These are phyloP conservation scores for Schizopygopsis malacanthus DNA, from an alignment of 2,797 vertebrate genomes.

Conservation along the genomic window DNA sequence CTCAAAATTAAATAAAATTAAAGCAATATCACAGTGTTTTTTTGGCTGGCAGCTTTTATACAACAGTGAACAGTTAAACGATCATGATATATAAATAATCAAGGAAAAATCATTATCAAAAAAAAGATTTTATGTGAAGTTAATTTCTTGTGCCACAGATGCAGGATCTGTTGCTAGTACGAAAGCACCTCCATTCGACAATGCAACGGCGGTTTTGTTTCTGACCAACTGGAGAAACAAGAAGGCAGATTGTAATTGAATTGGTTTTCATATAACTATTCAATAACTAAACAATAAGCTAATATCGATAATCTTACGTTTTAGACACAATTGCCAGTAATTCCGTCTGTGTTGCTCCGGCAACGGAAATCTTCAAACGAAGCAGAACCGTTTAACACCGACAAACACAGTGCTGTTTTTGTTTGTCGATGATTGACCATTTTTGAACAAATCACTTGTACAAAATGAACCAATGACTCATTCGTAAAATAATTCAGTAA, in stretches of 20 bases:
- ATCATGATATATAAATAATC: not conserved
- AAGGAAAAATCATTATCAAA: not conserved
- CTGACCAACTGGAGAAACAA: not conserved
- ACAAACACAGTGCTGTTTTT: not conserved
- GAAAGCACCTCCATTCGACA: not conserved
- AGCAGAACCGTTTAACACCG: not conserved
- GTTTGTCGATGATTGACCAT: not conserved
- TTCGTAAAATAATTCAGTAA: not conserved
- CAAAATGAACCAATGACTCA: not conserved
- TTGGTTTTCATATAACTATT: not conserved
- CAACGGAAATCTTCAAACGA: not conserved
- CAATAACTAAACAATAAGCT: not conserved
- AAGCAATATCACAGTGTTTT: not conserved
- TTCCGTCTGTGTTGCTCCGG: not conserved
- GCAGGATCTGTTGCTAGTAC: not conserved
- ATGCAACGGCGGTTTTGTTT: not conserved
- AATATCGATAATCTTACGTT: not conserved
- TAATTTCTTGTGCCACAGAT: not conserved
- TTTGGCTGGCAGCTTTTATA: not conserved
- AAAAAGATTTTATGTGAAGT: not conserved
- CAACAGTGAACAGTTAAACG: not conserved
- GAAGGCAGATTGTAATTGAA: not conserved
- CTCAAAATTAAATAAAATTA: not conserved
- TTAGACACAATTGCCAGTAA: not conserved
- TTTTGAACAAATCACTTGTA: not conserved